Conservation (phyloP, 2,888 invertebrate genomes). For the Clusia tigrina region DNA sequence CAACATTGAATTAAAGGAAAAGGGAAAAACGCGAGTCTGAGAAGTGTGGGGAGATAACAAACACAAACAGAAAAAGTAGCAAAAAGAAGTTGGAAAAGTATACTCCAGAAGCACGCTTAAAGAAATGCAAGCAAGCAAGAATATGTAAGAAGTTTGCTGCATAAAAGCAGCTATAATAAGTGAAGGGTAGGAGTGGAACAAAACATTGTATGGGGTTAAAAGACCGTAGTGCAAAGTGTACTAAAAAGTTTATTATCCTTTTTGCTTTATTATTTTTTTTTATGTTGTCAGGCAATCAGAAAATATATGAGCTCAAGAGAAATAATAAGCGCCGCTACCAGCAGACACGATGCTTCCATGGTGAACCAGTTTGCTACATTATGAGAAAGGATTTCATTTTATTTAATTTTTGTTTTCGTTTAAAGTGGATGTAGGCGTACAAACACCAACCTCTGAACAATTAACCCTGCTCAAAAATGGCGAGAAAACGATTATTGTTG, state of each 20-base stretch:
- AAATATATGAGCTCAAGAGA: background rate
- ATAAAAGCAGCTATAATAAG: too few relatives aligned
- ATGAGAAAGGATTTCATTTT: too few relatives aligned
- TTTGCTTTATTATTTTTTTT: background rate
- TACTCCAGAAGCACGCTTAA: background rate
- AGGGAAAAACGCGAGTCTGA: background rate
- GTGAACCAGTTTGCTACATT: too few relatives aligned
- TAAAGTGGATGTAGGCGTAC: background rate
- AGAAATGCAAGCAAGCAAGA: background rate
- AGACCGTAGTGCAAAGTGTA: background rate
- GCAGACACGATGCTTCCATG: too few relatives aligned
- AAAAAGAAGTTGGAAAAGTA: background rate
- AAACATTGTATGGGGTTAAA: background rate
- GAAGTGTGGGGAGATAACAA: background rate
- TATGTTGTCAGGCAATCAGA: constrained; percentile 13
- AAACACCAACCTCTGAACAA: background rate
- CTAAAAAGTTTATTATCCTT: constrained; percentile 20
- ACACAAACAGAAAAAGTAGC: background rate
- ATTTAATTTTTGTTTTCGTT: background rate
- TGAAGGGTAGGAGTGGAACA: background rate
- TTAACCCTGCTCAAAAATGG: background rate
- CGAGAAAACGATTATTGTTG: too few relatives aligned
- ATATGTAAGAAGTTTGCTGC: too few relatives aligned
- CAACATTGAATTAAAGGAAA: background rate
- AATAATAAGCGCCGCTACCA: background rate